Percentiles rank a stretch among this genome's conserved stretches.
Evolutionary conservation across 1,140 invertebrate genomes (phyloP).

Genomic region (Mya arenaria): DNA sequence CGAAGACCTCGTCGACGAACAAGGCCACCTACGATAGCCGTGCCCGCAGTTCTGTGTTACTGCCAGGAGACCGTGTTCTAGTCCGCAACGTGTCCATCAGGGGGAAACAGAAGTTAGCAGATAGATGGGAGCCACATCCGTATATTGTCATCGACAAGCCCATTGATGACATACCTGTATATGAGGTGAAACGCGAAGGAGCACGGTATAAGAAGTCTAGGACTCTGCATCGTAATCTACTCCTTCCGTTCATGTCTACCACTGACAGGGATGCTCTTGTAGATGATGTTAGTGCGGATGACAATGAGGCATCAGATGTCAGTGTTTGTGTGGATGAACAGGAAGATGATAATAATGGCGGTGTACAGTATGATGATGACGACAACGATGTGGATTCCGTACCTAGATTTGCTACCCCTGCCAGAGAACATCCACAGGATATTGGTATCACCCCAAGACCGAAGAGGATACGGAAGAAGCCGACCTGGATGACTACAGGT

Average conservation of each 20-base stretch:
- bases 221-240: constrained; percentile 42
- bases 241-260: constrained; percentile 16
- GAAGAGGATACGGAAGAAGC: no score
- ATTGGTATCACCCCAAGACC: no score
- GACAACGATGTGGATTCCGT: no score
- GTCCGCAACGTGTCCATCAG: constrained; percentile 26
- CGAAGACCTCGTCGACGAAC: background rate
- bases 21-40: constrained; percentile 32
- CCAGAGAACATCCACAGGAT: no score
- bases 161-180: constrained; percentile 46
- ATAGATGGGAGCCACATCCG: constrained; percentile 42
- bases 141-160: constrained; percentile 51
- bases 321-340: no score
- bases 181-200: constrained; percentile 3
- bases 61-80: constrained; percentile 46
- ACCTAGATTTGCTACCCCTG: no score
- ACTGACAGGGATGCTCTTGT: no score
- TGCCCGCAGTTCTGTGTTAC: background rate
- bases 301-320: no score
- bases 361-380: no score
- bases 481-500: no score
- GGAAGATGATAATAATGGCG: no score
- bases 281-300: no score
- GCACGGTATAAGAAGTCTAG: background rate
- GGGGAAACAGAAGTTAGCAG: constrained; percentile 54